Percentiles rank a stretch among this genome's conserved stretches.
These are phyloP conservation scores for Drosophila flavopinicola DNA, from an alignment of 2,888 invertebrate genomes.

Conservation along the genomic window DNA sequence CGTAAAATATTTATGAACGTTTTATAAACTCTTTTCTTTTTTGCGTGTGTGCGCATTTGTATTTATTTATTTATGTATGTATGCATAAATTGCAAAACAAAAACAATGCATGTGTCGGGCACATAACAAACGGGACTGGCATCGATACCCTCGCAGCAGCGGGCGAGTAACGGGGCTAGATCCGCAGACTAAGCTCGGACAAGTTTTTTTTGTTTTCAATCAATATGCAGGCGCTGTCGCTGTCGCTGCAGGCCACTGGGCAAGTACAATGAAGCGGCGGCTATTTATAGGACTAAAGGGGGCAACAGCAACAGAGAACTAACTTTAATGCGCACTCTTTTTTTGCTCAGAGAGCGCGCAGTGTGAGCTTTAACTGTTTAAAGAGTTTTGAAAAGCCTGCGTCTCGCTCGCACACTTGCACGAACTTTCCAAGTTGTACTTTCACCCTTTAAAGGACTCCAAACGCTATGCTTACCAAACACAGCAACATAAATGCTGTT, in stretches of 20 bases:
- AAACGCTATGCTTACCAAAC: slow-evolving; percentile 26
- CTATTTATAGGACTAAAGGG: slow-evolving; percentile 59
- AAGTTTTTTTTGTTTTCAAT: slow-evolving; percentile 54
- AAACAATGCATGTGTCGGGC: slow-evolving; percentile 29
- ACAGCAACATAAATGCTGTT: slow-evolving; percentile 46
- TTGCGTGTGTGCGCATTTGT: slow-evolving; percentile 35
- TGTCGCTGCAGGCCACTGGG: slow-evolving; percentile 34
- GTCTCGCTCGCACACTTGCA: slow-evolving; percentile 25
- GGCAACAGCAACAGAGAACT: slow-evolving; percentile 30
- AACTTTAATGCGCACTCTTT: slow-evolving; percentile 60
- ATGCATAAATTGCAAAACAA: slow-evolving; percentile 53
- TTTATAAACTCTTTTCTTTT: slow-evolving; percentile 53
- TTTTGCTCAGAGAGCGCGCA: slow-evolving; percentile 17
- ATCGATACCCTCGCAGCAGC: slow-evolving; percentile 11
- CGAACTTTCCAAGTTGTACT: slow-evolving; percentile 53
- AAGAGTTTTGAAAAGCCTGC: slow-evolving; percentile 38
- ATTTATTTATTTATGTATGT: slow-evolving; percentile 56
- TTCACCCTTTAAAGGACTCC: slow-evolving; percentile 76
- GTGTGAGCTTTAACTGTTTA: slow-evolving; percentile 52
- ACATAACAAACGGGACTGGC: slow-evolving; percentile 27
- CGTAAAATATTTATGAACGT: slow-evolving; percentile 67
- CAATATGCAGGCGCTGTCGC: slow-evolving; percentile 59
- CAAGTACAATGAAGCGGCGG: slow-evolving; percentile 40
- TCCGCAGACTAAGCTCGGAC: slow-evolving; percentile 21
- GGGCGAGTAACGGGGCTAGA: neutral